Conservation (phyloP, 2,797 vertebrate genomes). For the Xenopus petersii region DNA sequence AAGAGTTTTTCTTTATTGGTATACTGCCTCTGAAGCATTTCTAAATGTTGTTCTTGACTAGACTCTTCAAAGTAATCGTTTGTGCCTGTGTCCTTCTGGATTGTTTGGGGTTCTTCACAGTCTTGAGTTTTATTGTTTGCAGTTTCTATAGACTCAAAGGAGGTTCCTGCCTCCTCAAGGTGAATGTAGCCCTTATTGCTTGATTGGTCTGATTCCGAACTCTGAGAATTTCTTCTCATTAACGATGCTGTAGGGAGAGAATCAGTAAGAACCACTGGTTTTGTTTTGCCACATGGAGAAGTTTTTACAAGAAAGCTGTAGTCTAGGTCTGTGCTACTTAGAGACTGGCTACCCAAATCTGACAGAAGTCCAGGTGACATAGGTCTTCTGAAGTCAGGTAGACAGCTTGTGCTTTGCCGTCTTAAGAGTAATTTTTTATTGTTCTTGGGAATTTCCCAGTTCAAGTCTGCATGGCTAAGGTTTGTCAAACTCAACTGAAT, state of each 20-base stretch:
- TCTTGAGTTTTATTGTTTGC: conserved; percentile 60
- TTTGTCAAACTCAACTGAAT: conserved; percentile 62
- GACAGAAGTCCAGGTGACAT: conserved; percentile 58
- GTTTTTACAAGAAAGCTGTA: conserved; percentile 70
- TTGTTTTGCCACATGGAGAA: conserved; percentile 66
- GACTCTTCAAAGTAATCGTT: conserved; percentile 51
- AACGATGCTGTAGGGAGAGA: conserved; percentile 41
- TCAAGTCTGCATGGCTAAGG: conserved; percentile 54
- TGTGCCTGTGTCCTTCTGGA: conserved; percentile 48
- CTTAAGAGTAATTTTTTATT: conserved; percentile 51
- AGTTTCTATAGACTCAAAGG: conserved; percentile 75
- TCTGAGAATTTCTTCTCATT: conserved; percentile 57
- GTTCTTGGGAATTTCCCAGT: conserved; percentile 45
- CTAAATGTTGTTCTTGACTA: conserved; percentile 52
- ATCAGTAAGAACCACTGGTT: conserved; percentile 60
- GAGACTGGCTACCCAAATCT: conserved; percentile 59
- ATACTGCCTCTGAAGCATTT: conserved; percentile 65
- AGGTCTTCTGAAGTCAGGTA: conserved; percentile 58
- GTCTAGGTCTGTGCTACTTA: conserved; percentile 61
- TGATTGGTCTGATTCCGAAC: conserved; percentile 78
- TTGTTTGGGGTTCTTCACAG: conserved; percentile 49
- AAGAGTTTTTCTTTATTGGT: conserved; percentile 81
- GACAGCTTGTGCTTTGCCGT: conserved; percentile 69
- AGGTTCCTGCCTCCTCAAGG: conserved; percentile 81
- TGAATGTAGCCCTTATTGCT: conserved; percentile 94